A percentile compares a stretch with the other conserved stretches of the same genome.
phyloP scores from a whole-genome alignment of 2,888 invertebrate genomes.

The Stictocephala bisonia region DNA sequence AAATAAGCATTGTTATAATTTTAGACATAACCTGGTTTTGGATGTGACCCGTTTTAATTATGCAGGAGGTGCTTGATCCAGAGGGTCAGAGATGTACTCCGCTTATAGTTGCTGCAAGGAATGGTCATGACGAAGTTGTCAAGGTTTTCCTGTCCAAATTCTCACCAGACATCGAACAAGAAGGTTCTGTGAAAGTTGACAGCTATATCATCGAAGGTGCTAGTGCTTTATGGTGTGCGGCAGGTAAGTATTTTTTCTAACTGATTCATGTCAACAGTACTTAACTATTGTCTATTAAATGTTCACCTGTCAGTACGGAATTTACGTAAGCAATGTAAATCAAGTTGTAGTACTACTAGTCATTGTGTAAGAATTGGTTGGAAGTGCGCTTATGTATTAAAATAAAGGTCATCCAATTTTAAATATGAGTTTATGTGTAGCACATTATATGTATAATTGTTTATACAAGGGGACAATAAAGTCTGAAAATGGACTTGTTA shows the following conservation, averaged over 20 bases:
- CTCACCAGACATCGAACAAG: conserved; percentile 81
- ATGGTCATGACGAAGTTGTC: conserved; percentile 85
- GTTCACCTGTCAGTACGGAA: background rate
- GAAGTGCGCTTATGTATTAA: too few relatives aligned
- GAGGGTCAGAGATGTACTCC: conserved; percentile 90
- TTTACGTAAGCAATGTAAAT: background rate
- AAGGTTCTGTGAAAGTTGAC: conserved; percentile 90
- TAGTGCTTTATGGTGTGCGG: conserved; percentile 93
- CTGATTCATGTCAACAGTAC: too few relatives aligned
- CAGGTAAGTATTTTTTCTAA: conserved; percentile 69
- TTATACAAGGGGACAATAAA: too few relatives aligned
- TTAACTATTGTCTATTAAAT: too few relatives aligned
- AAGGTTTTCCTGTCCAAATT: conserved; percentile 85
- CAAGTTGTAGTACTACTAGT: too few relatives aligned
- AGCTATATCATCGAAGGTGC: conserved; percentile 88
- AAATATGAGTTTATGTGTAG: too few relatives aligned
- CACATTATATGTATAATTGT: too few relatives aligned
- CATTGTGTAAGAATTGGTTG: too few relatives aligned
- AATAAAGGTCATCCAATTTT: too few relatives aligned
- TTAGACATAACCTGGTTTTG: too few relatives aligned
- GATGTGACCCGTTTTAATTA: conserved; percentile 46
- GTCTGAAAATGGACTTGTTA: too few relatives aligned
- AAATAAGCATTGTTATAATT: conserved; percentile 32
- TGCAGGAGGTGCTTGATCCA: conserved; percentile 75
- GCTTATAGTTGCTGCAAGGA: conserved; percentile 85